A percentile compares a stretch with the other conserved stretches of the same genome.
These are phyloP conservation scores for Corbicula japonica DNA, from an alignment of 2,888 invertebrate genomes.

Conservation along the genomic window DNA sequence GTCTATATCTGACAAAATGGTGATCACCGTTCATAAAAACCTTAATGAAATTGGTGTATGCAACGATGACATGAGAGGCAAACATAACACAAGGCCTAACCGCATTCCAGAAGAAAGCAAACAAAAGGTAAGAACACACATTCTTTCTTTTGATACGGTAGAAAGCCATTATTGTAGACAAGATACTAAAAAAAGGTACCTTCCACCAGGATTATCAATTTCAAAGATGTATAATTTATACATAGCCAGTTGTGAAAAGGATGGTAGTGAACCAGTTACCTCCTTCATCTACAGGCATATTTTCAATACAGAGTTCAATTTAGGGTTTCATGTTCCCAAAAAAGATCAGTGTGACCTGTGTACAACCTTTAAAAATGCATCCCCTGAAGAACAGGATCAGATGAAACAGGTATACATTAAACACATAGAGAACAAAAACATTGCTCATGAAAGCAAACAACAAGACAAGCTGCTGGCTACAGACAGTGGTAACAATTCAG, in stretches of 20 bases:
- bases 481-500: neutral
- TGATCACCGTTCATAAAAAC: slow-evolving; percentile 9
- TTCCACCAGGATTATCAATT: slow-evolving; percentile 25
- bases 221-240: slow-evolving; percentile 43
- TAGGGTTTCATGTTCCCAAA: slow-evolving; percentile 35
- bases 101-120: neutral
- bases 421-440: slow-evolving; percentile 42
- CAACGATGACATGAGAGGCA: slow-evolving; percentile 25
- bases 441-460: slow-evolving; percentile 29
- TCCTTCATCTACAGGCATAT: slow-evolving; percentile 21
- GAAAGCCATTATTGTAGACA: slow-evolving; percentile 59
- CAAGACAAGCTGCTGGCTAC: slow-evolving; percentile 21
- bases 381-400: slow-evolving; percentile 11
- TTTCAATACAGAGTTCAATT: slow-evolving; percentile 45
- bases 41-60: neutral
- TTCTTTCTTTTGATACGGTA: slow-evolving; percentile 28
- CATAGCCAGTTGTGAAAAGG: neutral
- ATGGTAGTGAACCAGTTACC: neutral
- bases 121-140: slow-evolving; percentile 29
- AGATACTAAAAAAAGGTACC: slow-evolving; percentile 26
- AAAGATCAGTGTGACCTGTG: slow-evolving; percentile 52
- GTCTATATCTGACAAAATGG: slow-evolving; percentile 22
- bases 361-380: slow-evolving; percentile 8
- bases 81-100: slow-evolving; percentile 12
- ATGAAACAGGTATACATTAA: slow-evolving; percentile 16